A percentile compares a stretch with the other conserved stretches of the same genome.
These are phyloP conservation scores for Lasioglossum vierecki DNA, from an alignment of 2,888 invertebrate species.

Conservation along the genomic window DNA sequence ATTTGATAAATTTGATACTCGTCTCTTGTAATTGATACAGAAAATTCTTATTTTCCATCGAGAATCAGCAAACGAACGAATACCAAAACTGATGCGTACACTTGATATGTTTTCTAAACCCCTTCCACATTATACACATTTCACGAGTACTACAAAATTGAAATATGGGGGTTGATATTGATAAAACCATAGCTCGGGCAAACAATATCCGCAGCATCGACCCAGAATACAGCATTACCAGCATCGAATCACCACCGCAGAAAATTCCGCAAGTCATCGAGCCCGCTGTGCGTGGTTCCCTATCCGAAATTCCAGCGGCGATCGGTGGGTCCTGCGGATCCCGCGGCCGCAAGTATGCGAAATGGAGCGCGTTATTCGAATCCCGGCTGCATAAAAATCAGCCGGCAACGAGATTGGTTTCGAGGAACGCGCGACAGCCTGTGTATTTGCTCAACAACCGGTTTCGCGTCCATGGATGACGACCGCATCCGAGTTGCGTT, in stretches of 20 bases:
- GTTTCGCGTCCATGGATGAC: slow-evolving; percentile 33
- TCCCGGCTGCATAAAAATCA: slow-evolving; percentile 46
- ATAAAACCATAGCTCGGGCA: neutral
- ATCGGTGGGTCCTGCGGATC: neutral
- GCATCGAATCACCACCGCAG: neutral
- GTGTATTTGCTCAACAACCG: slow-evolving; percentile 61
- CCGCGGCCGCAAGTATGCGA: slow-evolving; percentile 3
- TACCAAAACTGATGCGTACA: neutral
- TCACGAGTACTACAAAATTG: neutral
- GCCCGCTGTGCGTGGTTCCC: neutral
- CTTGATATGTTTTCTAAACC: neutral
- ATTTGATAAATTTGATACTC: too few species aligned
- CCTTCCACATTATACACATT: neutral
- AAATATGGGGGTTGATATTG: neutral
- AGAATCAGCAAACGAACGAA: too few species aligned
- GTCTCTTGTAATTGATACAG: too few species aligned
- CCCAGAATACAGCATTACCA: neutral
- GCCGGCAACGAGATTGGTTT: slow-evolving; percentile 45
- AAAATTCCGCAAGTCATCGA: neutral
- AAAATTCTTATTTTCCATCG: too few species aligned
- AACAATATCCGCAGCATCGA: neutral
- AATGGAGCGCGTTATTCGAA: slow-evolving; percentile 16
- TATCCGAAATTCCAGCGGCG: neutral
- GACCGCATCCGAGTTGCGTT: neutral
- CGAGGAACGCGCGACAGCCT: slow-evolving; percentile 31